Evolutionary conservation across 2,888 invertebrate genomes (phyloP).

Genomic region (Apamea sordens): DNA sequence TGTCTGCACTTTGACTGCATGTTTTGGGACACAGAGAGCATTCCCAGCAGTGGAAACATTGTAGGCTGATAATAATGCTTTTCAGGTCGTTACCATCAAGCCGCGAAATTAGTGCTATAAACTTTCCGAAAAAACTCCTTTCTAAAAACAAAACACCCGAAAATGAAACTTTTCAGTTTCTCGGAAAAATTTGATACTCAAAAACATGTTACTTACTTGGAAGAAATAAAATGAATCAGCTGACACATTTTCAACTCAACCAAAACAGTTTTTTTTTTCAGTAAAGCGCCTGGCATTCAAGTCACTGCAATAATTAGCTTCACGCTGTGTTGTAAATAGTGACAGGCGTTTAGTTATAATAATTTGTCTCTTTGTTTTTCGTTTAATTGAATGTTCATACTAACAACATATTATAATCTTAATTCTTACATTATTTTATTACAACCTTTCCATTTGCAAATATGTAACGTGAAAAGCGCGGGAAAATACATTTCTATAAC

Average conservation of each 20-base stretch:
- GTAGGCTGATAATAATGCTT: too few species aligned
- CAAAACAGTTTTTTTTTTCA: too few species aligned
- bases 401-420: background rate
- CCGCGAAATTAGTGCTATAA: background rate
- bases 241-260: conserved; percentile 16
- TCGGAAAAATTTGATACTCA: conserved; percentile 4
- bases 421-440: background rate
- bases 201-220: conserved; percentile 25
- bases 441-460: background rate
- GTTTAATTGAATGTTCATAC: fast-evolving
- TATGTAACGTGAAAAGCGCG: conserved; percentile 1
- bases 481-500: background rate
- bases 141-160: background rate
- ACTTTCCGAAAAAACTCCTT: background rate
- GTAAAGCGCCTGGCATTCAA: conserved; percentile 27
- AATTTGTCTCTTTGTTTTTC: background rate
- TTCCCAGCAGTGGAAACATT: background rate
- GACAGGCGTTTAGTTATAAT: conserved; percentile 26
- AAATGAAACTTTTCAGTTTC: background rate
- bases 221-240: conserved; percentile 14
- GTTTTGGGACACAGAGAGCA: background rate
- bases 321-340: background rate
- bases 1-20: too few species aligned
- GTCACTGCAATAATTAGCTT: conserved; percentile 12
- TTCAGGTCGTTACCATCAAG: background rate